A percentile compares a stretch with the other conserved stretches of the same genome.
Evolutionary conservation across 1,140 invertebrate species (phyloP).

Genomic region (Bombus difficillimus): DNA sequence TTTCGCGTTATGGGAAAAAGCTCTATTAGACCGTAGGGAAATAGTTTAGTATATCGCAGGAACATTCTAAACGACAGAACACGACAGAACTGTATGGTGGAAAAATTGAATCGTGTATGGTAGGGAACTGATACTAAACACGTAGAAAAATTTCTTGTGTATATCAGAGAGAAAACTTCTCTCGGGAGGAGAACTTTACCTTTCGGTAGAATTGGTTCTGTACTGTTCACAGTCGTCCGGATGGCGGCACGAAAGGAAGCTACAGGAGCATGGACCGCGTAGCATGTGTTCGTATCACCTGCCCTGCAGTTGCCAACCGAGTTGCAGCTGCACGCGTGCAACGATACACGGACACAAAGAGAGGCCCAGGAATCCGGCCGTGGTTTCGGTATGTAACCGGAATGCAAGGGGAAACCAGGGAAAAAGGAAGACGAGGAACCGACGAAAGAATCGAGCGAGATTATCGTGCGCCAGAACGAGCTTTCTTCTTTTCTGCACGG

Average conservation of each 20-base stretch:
- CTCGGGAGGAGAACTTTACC: neutral
- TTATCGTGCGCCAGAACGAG: conserved; percentile 11
- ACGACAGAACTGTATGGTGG: too few relatives aligned
- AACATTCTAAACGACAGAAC: neutral
- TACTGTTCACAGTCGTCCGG: neutral
- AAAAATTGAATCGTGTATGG: neutral
- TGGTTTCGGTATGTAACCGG: conserved; percentile 50
- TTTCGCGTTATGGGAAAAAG: too few relatives aligned
- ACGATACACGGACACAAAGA: conserved; percentile 46
- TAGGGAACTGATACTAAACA: neutral
- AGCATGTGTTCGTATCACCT: conserved; percentile 68
- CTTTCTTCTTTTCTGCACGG: neutral
- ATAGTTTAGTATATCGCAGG: too few relatives aligned
- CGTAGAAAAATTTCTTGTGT: neutral
- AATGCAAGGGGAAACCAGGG: conserved; percentile 17
- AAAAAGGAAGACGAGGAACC: conserved; percentile 10
- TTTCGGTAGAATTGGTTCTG: too few relatives aligned
- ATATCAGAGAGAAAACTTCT: neutral
- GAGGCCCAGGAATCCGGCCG: conserved; percentile 46
- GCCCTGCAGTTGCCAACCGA: conserved; percentile 43
- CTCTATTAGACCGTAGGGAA: neutral
- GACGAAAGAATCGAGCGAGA: conserved; percentile 39
- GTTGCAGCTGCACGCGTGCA: conserved; percentile 60
- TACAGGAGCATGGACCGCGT: conserved; percentile 45
- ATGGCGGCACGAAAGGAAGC: conserved; percentile 25